A percentile compares a stretch with the other conserved stretches of the same genome.
Evolutionary conservation across 1,140 invertebrate genomes (phyloP).

Genomic region (Paramacrobiotus metropolitanus): DNA sequence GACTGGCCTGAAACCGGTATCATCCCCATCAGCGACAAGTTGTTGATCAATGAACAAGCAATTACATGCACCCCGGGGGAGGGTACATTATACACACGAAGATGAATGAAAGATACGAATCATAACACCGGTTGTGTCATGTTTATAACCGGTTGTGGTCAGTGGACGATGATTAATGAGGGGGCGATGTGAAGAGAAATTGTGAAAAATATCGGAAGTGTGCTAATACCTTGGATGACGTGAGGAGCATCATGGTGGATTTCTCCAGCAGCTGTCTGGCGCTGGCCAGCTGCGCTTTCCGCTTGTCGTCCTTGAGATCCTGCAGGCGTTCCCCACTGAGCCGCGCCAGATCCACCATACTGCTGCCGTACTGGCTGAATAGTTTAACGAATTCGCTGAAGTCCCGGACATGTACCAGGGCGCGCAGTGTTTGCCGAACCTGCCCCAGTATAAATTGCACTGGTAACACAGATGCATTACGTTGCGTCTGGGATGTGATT

Average conservation of each 20-base stretch:
- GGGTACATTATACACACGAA: too few species aligned
- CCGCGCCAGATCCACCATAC: conserved; percentile 93
- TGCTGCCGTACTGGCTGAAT: conserved; percentile 88
- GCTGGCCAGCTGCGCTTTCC: conserved; percentile 79
- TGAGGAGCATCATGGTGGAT: conserved; percentile 91
- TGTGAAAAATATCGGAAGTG: too few species aligned
- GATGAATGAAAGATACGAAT: too few species aligned
- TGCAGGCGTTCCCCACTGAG: conserved; percentile 37
- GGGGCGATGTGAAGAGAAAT: too few species aligned
- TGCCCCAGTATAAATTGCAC: too few species aligned
- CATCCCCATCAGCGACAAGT: too few species aligned
- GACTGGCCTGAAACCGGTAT: conserved; percentile 38
- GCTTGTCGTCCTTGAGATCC: conserved; percentile 78
- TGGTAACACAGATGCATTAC: too few species aligned
- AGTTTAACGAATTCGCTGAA: conserved; percentile 97
- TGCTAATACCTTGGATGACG: conserved; percentile 66
- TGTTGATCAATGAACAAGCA: too few species aligned
- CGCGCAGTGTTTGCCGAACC: conserved; percentile 23
- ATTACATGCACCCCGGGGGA: too few species aligned
- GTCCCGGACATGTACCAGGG: conserved; percentile 72
- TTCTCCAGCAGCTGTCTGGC: conserved; percentile 78
- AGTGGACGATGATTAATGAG: not conserved
- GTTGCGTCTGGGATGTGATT: too few species aligned
- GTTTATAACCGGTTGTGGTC: conserved; percentile 1
- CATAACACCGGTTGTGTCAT: too few species aligned